Conservation (phyloP, 2,888 invertebrate species). For the Drosophila monieri region DNA sequence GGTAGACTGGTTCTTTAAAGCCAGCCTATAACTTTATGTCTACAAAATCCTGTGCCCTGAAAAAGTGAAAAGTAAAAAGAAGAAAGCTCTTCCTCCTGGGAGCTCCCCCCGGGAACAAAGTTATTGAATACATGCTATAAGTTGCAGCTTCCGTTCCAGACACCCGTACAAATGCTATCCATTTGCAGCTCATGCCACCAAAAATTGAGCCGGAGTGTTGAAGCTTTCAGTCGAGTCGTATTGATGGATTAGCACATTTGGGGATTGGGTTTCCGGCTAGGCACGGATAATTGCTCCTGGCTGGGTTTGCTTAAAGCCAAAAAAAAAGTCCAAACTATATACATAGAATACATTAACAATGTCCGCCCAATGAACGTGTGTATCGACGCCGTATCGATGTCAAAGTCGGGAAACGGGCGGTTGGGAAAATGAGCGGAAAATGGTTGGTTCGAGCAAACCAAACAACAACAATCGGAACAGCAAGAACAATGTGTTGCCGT, state of each 20-base stretch:
- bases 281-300: constrained; percentile 58
- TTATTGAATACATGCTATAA: constrained; percentile 36
- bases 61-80: background rate
- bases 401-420: constrained; percentile 34
- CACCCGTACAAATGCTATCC: background rate
- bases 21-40: background rate
- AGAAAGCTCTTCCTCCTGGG: constrained; percentile 8
- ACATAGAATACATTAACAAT: constrained; percentile 59
- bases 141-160: constrained; percentile 33
- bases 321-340: constrained; percentile 27
- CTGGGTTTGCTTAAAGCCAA: constrained; percentile 12
- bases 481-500: constrained; percentile 47
- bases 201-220: constrained; percentile 50
- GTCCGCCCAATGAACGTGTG: constrained; percentile 57
- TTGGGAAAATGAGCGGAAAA: constrained; percentile 57
- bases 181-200: constrained; percentile 1
- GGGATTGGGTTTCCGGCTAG: constrained; percentile 48
- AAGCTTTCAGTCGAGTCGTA: constrained; percentile 38
- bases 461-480: constrained; percentile 15
- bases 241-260: constrained; percentile 66
- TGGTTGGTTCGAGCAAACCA: constrained; percentile 32
- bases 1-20: too few relatives aligned
- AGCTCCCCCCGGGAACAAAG: background rate
- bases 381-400: constrained; percentile 70
- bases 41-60: background rate